Base-by-base conservation (phyloP, 2,113 vertebrate genomes). In the Chamaetylas fuelleborni region DNA sequence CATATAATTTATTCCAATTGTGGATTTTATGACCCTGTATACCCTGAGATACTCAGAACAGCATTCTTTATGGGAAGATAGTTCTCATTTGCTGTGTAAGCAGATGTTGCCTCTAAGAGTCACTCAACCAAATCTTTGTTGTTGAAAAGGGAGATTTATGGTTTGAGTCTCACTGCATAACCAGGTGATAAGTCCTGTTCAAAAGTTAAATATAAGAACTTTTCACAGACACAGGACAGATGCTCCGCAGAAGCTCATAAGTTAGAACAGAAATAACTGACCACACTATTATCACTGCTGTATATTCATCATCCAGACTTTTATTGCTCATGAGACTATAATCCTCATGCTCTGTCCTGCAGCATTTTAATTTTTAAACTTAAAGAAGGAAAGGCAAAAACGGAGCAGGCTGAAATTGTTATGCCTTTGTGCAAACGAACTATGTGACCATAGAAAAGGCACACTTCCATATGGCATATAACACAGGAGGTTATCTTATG, bases 131-230 rank as follows among this genome's bases (percentile, higher is more conserved):
- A 74, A 91, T 84, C 57, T 76, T 71, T 93, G 95, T 88, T 92
- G 53, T 74, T 95, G 81, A 92, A 93, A 71, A 81, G 57, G 28
- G 65, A 92, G 83, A 95, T 95, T 93, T 95, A 93, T 87, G 34
- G 81, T 84, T 81, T 78, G 65, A 81, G 25, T 81, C 58, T 92
- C 73, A 81, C 12, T 64, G 53, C 23, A 95, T 53, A 86, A 72
- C 53, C 45, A 93, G 77, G 77, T 95, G 86, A 93, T 79, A 83
- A 95, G 48, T 77, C 73, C 77, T 89, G 25, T 79, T 54, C 36
- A 79, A 71, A 96, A 95, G 86, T 71, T 84, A 93, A 92, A 84
- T 79, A 91, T 38, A 48, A 84, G 40, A 89, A 89, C 65, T 91
- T 91, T 74, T 81, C 53, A 84, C 38, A 88, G 60, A 79, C 86